Evolutionary conservation across 2,888 invertebrate genomes (phyloP).

Genomic region (Diarsia mendica): DNA sequence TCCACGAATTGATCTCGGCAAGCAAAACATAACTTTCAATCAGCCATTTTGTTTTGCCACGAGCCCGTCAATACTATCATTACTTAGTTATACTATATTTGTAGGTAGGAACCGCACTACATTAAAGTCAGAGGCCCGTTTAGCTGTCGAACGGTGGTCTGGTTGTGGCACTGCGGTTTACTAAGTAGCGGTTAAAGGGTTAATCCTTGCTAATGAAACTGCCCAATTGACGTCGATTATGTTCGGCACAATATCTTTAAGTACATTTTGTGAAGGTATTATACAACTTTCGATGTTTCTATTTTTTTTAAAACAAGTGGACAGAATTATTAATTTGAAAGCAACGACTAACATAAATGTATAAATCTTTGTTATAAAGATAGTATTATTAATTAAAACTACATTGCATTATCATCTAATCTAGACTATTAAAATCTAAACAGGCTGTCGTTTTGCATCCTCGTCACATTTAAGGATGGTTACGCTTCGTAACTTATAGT

Average conservation of each 20-base stretch:
- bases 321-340: not conserved
- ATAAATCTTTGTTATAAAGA: not conserved
- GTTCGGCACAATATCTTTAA: not conserved
- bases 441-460: no score
- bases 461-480: no score
- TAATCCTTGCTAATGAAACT: slow-evolving; percentile 39
- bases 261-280: not conserved
- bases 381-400: not conserved
- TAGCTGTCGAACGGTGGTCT: slow-evolving; percentile 46
- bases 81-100: not conserved
- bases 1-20: not conserved
- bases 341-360: not conserved
- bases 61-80: not conserved
- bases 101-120: not conserved
- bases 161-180: slow-evolving; percentile 38
- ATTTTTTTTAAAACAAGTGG: not conserved
- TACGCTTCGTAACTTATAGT: no score
- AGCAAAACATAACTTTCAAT: not conserved
- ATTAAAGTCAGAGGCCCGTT: slow-evolving; percentile 19
- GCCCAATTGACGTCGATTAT: slow-evolving; percentile 23
- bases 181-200: slow-evolving; percentile 50
- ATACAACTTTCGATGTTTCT: not conserved
- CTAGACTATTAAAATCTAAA: not conserved
- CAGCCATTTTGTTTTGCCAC: not conserved
- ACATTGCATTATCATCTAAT: not conserved